These are phyloP conservation scores for Cygnus buccinator DNA, from an alignment of 2,113 vertebrate species.

Conservation along the genomic window DNA sequence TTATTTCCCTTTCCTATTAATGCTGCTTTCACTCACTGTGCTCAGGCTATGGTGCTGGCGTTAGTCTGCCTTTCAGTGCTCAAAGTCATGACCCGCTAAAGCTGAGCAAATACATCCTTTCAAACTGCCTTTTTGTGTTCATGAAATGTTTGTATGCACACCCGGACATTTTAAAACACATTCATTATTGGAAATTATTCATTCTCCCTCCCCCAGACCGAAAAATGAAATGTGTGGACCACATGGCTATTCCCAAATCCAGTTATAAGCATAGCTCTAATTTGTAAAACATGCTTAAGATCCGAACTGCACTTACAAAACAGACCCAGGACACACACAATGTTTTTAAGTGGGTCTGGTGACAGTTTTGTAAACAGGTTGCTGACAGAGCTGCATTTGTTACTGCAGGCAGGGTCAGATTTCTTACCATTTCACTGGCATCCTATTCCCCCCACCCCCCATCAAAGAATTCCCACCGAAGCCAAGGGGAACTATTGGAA, in stretches of 20 bases:
- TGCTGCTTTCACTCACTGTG: not conserved
- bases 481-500: not conserved
- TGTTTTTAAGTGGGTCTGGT: not conserved
- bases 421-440: not conserved
- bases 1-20: not conserved
- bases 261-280: not conserved
- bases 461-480: not conserved
- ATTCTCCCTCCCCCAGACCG: not conserved
- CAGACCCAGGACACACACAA: not conserved
- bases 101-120: not conserved
- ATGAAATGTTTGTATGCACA: not conserved
- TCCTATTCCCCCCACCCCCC: not conserved
- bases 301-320: not conserved
- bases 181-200: not conserved
- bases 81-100: not conserved
- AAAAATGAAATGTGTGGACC: not conserved
- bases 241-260: not conserved
- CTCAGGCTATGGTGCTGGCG: not conserved
- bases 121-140: not conserved
- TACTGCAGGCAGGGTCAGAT: not conserved
- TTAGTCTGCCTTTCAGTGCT: not conserved
- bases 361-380: not conserved
- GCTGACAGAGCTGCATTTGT: not conserved
- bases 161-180: not conserved
- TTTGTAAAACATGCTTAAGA: not conserved